Percentiles rank a stretch among this genome's conserved stretches.
These are phyloP conservation scores for Lacerta agilis DNA, from an alignment of 2,797 vertebrate species.

Conservation along the genomic window DNA sequence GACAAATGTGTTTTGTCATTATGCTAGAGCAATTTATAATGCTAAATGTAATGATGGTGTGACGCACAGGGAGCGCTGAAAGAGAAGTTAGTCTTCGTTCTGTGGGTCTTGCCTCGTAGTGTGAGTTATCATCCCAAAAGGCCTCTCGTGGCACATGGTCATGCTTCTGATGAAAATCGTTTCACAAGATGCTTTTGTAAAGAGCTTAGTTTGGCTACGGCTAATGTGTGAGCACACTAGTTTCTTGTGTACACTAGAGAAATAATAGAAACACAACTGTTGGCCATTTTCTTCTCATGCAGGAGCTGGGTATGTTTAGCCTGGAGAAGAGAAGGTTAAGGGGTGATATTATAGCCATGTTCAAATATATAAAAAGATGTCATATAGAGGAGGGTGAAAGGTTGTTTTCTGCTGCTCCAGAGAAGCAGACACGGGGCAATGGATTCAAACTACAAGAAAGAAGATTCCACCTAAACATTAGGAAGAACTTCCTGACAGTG, in stretches of 20 bases:
- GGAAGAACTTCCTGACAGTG: no score
- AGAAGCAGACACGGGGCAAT: no score
- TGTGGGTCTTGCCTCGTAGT: background rate
- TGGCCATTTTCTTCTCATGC: background rate
- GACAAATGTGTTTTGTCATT: conserved; percentile 34
- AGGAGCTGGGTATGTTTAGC: no score
- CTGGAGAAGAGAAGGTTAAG: no score
- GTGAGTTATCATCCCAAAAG: background rate
- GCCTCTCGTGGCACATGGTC: background rate
- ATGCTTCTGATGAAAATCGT: background rate
- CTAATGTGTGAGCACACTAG: background rate
- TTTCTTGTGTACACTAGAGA: background rate
- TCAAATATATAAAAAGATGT: no score
- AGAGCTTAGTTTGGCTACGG: background rate
- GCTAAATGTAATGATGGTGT: conserved; percentile 25
- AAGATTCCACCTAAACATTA: no score
- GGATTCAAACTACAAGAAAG: no score
- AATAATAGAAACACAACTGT: background rate
- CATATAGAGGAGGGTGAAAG: no score
- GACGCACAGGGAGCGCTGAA: background rate
- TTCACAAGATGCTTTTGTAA: background rate
- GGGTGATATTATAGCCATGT: no score
- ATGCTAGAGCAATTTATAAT: conserved; percentile 6
- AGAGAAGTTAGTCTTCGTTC: conserved; percentile 22
- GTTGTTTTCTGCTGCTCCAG: no score